phyloP scores from a whole-genome alignment of 2,888 invertebrate species.

The Erebia epiphron region DNA sequence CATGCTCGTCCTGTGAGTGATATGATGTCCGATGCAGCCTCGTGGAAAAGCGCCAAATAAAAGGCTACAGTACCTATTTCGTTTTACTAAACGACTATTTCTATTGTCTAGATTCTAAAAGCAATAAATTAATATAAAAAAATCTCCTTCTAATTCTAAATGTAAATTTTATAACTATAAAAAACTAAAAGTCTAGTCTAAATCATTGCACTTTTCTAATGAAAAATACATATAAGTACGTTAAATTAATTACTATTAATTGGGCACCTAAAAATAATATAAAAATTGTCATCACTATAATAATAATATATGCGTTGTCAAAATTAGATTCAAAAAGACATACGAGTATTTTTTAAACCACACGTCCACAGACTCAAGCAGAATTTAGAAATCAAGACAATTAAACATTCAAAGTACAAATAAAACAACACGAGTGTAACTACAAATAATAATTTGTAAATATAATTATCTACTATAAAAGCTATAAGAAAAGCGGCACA shows the following conservation, averaged over 20 bases:
- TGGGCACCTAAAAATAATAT: neutral
- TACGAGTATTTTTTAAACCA: slow-evolving; percentile 3
- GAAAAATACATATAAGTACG: neutral
- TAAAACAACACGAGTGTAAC: slow-evolving; percentile 5
- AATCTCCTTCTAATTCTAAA: neutral
- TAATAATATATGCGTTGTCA: too few relatives aligned
- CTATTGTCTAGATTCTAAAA: slow-evolving; percentile 13
- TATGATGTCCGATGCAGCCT: slow-evolving; percentile 45
- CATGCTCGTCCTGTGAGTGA: slow-evolving; percentile 27
- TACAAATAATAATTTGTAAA: slow-evolving; percentile 11
- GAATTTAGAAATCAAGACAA: neutral
- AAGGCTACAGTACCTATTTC: slow-evolving; percentile 26
- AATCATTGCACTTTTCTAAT: slow-evolving; percentile 6
- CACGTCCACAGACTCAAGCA: slow-evolving; percentile 10
- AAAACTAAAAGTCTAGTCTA: neutral
- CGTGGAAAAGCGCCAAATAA: slow-evolving; percentile 33
- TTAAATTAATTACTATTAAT: neutral
- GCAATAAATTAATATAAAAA: slow-evolving; percentile 8
- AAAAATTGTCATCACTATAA: neutral
- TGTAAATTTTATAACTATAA: neutral
- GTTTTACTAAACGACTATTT: slow-evolving; percentile 4
- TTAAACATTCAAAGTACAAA: neutral
- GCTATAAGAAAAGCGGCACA: slow-evolving; percentile 30
- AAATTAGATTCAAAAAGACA: neutral
- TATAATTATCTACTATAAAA: slow-evolving; percentile 9